Evolutionary conservation across 2,888 invertebrate species (phyloP).

Genomic region (Bombylius discolor): DNA sequence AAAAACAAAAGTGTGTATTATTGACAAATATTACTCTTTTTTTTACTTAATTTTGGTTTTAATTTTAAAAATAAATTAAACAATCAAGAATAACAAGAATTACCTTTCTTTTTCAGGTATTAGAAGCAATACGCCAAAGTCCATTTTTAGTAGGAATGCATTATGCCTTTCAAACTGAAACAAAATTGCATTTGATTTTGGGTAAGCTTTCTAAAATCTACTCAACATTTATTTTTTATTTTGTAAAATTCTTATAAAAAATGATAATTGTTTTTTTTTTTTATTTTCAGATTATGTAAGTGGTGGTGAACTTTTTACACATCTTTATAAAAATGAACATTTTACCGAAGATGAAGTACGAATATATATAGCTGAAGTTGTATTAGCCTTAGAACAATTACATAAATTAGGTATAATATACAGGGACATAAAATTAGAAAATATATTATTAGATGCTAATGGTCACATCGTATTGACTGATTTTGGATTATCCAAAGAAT

Average conservation of each 20-base stretch:
- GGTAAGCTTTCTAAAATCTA: constrained; percentile 47
- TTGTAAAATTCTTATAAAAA: not conserved
- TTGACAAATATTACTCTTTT: too few relatives aligned
- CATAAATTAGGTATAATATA: constrained; percentile 97
- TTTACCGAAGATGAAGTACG: constrained; percentile 83
- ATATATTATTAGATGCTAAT: constrained; percentile 83
- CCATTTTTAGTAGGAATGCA: constrained; percentile 94
- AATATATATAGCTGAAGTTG: constrained; percentile 92
- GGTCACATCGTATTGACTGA: constrained; percentile 96
- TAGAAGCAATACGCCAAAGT: constrained; percentile 86
- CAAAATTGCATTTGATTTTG: constrained; percentile 90
- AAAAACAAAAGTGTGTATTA: too few relatives aligned
- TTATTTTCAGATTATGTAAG: constrained; percentile 91
- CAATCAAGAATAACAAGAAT: not conserved
- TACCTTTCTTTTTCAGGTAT: constrained; percentile 44
- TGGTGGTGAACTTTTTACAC: constrained; percentile 95
- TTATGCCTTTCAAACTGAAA: constrained; percentile 97
- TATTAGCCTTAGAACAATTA: constrained; percentile 85
- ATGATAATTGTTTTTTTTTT: constrained; percentile 1
- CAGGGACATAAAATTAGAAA: constrained; percentile 94
- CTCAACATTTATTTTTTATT: not conserved
- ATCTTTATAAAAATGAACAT: constrained; percentile 85
- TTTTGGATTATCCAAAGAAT: constrained; percentile 94
- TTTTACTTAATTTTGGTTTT: too few relatives aligned
- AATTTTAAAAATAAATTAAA: too few relatives aligned